These are phyloP conservation scores for Actinernus sp. DNA, from an alignment of 92 coral and sea anemone genomes.

Conservation along the genomic window DNA sequence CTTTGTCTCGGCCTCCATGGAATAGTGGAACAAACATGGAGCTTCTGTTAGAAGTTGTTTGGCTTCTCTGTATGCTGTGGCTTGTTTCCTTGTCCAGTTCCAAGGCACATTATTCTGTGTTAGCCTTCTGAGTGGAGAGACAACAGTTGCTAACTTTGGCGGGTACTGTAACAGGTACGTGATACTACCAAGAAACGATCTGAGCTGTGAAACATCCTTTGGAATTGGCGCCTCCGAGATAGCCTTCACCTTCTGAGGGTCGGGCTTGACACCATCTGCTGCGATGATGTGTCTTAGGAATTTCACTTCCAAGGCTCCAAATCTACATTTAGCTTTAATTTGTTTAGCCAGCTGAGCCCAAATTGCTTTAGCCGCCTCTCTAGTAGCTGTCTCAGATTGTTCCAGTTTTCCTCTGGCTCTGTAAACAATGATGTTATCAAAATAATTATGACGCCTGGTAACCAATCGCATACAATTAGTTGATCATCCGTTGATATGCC, in stretches of 20 bases:
- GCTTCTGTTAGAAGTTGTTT: conserved; percentile 5
- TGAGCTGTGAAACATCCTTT: not conserved
- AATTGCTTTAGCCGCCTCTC: too few relatives aligned
- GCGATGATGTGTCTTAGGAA: conserved; percentile 30
- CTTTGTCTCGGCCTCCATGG: conserved; percentile 45
- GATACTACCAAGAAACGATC: conserved; percentile 4
- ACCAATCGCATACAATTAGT: too few relatives aligned
- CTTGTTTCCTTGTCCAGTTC: conserved; percentile 15
- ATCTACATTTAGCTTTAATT: too few relatives aligned
- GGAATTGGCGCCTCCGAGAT: conserved; percentile 11
- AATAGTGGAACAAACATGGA: conserved; percentile 35
- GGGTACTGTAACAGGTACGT: conserved; percentile 16
- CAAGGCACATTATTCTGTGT: conserved; percentile 21
- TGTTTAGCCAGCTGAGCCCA: too few relatives aligned
- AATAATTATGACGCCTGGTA: too few relatives aligned
- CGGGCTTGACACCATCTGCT: conserved; percentile 6
- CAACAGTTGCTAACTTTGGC: conserved; percentile 14
- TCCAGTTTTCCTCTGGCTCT: conserved; percentile 22
- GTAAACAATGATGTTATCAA: conserved; percentile 21
- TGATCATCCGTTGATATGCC: not conserved
- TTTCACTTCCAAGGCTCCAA: too few relatives aligned
- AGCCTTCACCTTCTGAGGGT: conserved; percentile 16
- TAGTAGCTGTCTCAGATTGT: too few relatives aligned
- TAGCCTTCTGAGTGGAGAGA: conserved; percentile 17
- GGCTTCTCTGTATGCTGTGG: conserved; percentile 7